Conservation (phyloP, 1,140 invertebrate species). For the Bradynema listronoti region DNA sequence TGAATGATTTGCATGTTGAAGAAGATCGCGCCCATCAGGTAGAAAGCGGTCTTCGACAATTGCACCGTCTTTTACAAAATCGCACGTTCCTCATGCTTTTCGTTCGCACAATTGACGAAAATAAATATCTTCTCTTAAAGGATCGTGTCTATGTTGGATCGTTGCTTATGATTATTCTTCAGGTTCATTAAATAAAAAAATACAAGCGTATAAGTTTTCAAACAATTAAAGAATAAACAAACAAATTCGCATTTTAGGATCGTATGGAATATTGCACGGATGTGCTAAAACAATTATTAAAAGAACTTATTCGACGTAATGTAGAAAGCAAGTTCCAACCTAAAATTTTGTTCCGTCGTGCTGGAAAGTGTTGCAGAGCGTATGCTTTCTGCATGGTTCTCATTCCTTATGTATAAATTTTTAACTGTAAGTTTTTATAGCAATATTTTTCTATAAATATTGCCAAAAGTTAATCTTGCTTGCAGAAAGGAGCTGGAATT, state of each 20-base stretch:
- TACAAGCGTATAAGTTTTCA: not conserved
- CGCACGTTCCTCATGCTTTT: constrained; percentile 94
- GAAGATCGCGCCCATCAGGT: constrained; percentile 58
- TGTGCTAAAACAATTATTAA: constrained; percentile 88
- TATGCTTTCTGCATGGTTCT: constrained; percentile 98
- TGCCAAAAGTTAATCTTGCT: constrained; percentile 13
- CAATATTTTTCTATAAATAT: constrained; percentile 16
- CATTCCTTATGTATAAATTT: constrained; percentile 94
- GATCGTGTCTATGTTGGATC: constrained; percentile 94
- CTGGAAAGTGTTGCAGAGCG: constrained; percentile 98
- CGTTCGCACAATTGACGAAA: constrained; percentile 91
- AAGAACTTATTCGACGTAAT: constrained; percentile 93
- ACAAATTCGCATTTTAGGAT: constrained; percentile 66
- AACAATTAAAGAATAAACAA: too few relatives aligned
- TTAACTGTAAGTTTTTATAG: constrained; percentile 58
- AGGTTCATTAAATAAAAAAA: constrained; percentile 21
- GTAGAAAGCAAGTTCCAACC: constrained; percentile 97
- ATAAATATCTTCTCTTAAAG: constrained; percentile 70
- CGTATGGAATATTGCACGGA: constrained; percentile 99
- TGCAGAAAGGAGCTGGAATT: constrained; percentile 89
- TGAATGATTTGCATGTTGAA: constrained; percentile 50
- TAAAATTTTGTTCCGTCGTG: constrained; percentile 81
- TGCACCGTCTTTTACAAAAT: constrained; percentile 91
- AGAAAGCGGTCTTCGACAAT: constrained; percentile 84
- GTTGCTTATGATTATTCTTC: constrained; percentile 93